Evolutionary conservation across 2,888 invertebrate genomes (phyloP).

Genomic region (Graphium colonna): DNA sequence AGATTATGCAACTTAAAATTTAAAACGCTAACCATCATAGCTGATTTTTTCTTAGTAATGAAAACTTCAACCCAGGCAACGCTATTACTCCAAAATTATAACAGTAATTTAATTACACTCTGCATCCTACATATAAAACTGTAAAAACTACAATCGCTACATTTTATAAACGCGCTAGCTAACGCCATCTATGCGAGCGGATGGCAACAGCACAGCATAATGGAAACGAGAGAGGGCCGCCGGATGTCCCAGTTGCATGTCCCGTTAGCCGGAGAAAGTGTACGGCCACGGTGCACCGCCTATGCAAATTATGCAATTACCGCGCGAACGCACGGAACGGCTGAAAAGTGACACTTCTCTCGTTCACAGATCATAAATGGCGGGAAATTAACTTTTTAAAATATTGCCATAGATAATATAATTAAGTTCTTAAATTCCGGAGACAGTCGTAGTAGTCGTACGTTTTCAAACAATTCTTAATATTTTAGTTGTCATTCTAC

Average conservation of each 20-base stretch:
- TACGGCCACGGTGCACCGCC: constrained; percentile 50
- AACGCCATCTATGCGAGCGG: constrained; percentile 8
- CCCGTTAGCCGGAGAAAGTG: constrained; percentile 75
- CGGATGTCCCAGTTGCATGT: constrained; percentile 62
- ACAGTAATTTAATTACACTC: too few relatives aligned
- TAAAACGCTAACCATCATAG: too few relatives aligned
- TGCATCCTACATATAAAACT: not conserved
- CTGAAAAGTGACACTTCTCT: constrained; percentile 8
- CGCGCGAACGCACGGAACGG: constrained; percentile 15
- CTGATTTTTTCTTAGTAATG: too few relatives aligned
- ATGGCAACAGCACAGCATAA: constrained; percentile 14
- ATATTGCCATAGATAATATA: too few relatives aligned
- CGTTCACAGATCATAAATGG: constrained; percentile 5
- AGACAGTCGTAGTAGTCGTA: too few relatives aligned
- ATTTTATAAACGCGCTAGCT: not conserved
- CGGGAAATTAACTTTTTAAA: not conserved
- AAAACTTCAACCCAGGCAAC: too few relatives aligned
- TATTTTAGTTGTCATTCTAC: not conserved
- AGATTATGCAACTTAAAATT: too few relatives aligned
- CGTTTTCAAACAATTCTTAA: not conserved
- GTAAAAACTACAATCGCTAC: not conserved
- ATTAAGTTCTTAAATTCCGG: too few relatives aligned
- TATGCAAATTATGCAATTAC: constrained; percentile 77
- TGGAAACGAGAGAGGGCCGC: constrained; percentile 28
- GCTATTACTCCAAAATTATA: too few relatives aligned